phyloP scores from a whole-genome alignment of 2,888 invertebrate species.

The Suillia variegata region DNA sequence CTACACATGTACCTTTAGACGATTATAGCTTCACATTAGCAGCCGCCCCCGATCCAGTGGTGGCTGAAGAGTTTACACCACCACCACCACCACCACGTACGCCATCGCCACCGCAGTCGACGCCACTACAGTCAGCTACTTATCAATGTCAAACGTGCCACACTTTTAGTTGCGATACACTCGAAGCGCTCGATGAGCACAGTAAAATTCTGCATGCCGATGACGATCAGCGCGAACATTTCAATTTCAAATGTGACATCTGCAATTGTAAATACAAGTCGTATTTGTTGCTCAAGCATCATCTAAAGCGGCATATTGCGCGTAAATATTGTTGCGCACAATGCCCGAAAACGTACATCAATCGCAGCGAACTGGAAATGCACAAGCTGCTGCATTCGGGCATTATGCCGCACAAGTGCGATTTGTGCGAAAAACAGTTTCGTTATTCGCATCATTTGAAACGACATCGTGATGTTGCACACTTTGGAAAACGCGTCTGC shows the following conservation, averaged over 20 bases:
- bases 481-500: constrained; percentile 31
- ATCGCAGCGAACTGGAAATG: constrained; percentile 32
- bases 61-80: not conserved
- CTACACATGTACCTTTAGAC: not conserved
- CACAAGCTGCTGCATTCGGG: constrained; percentile 32
- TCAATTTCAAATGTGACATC: constrained; percentile 41
- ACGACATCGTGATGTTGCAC: constrained; percentile 44
- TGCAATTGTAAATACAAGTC: constrained; percentile 45
- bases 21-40: too few relatives aligned
- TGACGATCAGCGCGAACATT: constrained; percentile 20
- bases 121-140: not conserved
- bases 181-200: constrained; percentile 35
- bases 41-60: constrained; percentile 25
- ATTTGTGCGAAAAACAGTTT: constrained; percentile 41
- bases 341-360: constrained; percentile 38
- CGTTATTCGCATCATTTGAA: constrained; percentile 47
- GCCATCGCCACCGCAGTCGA: not conserved
- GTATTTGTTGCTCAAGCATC: constrained; percentile 40
- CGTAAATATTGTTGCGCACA: constrained; percentile 34
- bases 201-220: constrained; percentile 31
- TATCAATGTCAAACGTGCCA: constrained; percentile 37
- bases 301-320: constrained; percentile 42
- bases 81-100: not conserved
- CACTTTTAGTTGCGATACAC: constrained; percentile 32
- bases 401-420: constrained; percentile 35